Evolutionary conservation across 2,113 vertebrate genomes (phyloP).

Genomic region (Fulica atra): DNA sequence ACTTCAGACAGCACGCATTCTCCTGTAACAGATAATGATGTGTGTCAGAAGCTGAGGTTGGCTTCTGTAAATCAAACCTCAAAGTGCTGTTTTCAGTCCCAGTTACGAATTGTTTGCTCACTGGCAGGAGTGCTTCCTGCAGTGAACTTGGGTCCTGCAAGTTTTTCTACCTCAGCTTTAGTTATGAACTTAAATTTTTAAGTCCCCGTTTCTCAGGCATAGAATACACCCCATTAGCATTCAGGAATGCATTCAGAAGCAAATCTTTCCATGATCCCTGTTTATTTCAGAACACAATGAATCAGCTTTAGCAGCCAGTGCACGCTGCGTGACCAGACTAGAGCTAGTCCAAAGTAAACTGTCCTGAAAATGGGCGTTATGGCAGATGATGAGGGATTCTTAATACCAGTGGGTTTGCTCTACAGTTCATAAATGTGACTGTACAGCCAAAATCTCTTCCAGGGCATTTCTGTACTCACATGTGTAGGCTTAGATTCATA

Average conservation of each 20-base stretch:
- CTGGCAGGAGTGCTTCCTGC: neutral
- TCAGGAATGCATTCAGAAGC: neutral
- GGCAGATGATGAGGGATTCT: neutral
- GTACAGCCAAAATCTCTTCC: neutral
- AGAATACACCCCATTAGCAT: neutral
- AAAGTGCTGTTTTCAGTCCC: neutral
- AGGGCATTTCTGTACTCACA: neutral
- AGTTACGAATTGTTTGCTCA: neutral
- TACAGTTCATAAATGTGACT: neutral
- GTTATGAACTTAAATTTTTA: neutral
- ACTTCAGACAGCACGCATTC: neutral
- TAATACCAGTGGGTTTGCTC: neutral
- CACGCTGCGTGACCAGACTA: neutral
- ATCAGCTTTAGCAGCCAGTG: neutral
- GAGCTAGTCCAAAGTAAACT: neutral
- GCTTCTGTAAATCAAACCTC: neutral
- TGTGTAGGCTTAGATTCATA: neutral
- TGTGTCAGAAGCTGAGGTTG: neutral
- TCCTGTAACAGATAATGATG: neutral
- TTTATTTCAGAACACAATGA: neutral
- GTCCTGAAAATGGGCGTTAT: neutral
- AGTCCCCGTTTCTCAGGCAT: neutral
- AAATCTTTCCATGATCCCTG: neutral
- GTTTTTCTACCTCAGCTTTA: neutral
- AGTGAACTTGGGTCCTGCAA: neutral